A percentile compares a stretch with the other conserved stretches of the same genome.
Conservation (phyloP, 2,888 invertebrate species). For the Caenorhabditis auriculariae region DNA sequence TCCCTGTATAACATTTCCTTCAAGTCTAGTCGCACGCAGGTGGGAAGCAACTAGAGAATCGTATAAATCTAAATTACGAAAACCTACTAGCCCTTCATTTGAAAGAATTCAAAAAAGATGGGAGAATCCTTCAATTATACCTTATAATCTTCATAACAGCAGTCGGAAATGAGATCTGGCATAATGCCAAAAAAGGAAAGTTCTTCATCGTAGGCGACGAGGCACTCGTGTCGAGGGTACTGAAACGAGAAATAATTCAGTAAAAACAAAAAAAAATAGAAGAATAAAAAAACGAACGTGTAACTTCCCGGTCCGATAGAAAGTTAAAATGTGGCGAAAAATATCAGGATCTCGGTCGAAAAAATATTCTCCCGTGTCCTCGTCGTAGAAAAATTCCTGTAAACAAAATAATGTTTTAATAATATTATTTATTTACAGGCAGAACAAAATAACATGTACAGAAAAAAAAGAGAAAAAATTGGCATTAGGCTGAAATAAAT, state of each 20-base stretch:
- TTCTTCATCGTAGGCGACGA: slow-evolving; percentile 98
- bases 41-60: too few species aligned
- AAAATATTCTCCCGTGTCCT: slow-evolving; percentile 89
- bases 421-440: too few species aligned
- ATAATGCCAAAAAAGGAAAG: slow-evolving; percentile 97
- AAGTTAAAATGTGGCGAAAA: slow-evolving; percentile 96
- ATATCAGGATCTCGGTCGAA: slow-evolving; percentile 99
- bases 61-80: too few species aligned
- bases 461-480: too few species aligned
- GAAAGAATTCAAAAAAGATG: not conserved
- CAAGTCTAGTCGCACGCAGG: too few species aligned
- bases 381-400: slow-evolving; percentile 97
- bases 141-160: slow-evolving; percentile 98
- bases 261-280: too few species aligned
- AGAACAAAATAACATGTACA: too few species aligned
- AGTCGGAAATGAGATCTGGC: slow-evolving; percentile 88
- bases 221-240: slow-evolving; percentile 98
- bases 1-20: too few species aligned
- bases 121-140: not conserved
- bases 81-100: too few species aligned
- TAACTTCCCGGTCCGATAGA: slow-evolving; percentile 97
- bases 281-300: slow-evolving; percentile 43
- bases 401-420: slow-evolving; percentile 62
- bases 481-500: too few species aligned
- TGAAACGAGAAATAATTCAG: slow-evolving; percentile 70